A percentile compares a stretch with the other conserved stretches of the same genome.
These are phyloP conservation scores for Chloromyia formosa DNA, from an alignment of 2,888 invertebrate species.

Conservation along the genomic window DNA sequence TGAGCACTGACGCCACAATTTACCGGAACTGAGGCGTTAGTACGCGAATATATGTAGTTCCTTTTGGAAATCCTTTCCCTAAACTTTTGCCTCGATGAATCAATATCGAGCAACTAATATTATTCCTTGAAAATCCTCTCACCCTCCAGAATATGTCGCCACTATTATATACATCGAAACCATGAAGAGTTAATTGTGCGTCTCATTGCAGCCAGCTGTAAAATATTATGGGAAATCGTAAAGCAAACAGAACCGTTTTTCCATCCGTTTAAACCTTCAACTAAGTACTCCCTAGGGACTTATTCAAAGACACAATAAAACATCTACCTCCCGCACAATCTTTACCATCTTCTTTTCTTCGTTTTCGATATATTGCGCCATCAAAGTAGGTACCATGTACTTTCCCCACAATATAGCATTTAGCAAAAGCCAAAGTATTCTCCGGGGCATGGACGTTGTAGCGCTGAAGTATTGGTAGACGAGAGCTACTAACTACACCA, in stretches of 20 bases:
- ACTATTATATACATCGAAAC: neutral
- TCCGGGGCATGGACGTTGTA: neutral
- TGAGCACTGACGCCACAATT: too few relatives aligned
- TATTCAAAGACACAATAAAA: conserved; percentile 23
- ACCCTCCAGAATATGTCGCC: neutral
- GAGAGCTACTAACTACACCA: neutral
- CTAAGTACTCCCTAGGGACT: conserved; percentile 31
- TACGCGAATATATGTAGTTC: too few relatives aligned
- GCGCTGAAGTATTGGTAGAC: neutral
- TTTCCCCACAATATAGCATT: neutral
- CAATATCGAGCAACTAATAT: neutral
- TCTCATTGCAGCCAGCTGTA: conserved; percentile 8
- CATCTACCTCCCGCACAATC: neutral
- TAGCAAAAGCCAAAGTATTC: conserved; percentile 1
- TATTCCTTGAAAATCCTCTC: neutral
- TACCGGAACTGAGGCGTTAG: too few relatives aligned
- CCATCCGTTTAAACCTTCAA: conserved; percentile 4
- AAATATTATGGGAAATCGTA: conserved; percentile 6
- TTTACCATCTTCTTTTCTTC: conserved; percentile 12
- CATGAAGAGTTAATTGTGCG: conserved; percentile 5
- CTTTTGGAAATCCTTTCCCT: too few relatives aligned
- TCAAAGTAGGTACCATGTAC: too few relatives aligned
- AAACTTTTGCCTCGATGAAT: neutral
- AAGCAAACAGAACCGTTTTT: conserved; percentile 8
- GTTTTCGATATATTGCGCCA: neutral